phyloP scores from a whole-genome alignment of 2,113 vertebrate genomes.

The Phylloscopus whistleri region DNA sequence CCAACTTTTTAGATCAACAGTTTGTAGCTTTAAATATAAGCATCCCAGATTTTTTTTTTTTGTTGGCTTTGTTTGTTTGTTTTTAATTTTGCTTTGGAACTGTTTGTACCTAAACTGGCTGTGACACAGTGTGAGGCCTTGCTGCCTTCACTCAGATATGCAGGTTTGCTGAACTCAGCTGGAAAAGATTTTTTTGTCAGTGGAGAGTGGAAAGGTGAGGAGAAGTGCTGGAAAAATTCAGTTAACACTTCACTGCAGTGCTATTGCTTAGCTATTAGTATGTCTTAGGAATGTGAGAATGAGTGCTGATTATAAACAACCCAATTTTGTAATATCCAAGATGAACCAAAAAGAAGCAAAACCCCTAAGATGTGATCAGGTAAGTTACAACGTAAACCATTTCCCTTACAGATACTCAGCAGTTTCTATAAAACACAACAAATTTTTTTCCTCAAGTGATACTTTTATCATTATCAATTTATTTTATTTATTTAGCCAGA shows the following conservation, averaged over 20 bases:
- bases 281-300: not conserved
- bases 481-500: not conserved
- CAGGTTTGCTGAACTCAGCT: not conserved
- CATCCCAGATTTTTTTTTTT: not conserved
- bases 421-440: not conserved
- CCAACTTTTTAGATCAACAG: not conserved
- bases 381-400: not conserved
- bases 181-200: not conserved
- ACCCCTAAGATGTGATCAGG: accelerated
- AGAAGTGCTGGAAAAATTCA: not conserved
- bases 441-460: not conserved
- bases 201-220: not conserved
- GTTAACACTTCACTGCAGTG: not conserved
- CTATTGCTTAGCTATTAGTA: not conserved
- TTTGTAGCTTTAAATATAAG: constrained; percentile 4
- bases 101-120: not conserved
- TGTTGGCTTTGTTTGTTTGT: not conserved
- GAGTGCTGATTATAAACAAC: not conserved
- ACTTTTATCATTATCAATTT: not conserved
- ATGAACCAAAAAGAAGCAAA: not conserved
- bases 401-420: not conserved
- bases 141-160: not conserved
- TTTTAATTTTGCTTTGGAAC: not conserved
- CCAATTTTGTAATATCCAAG: not conserved
- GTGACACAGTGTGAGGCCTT: not conserved